phyloP scores from a whole-genome alignment of 2,113 vertebrate species.

The Semnornis frantzii region DNA sequence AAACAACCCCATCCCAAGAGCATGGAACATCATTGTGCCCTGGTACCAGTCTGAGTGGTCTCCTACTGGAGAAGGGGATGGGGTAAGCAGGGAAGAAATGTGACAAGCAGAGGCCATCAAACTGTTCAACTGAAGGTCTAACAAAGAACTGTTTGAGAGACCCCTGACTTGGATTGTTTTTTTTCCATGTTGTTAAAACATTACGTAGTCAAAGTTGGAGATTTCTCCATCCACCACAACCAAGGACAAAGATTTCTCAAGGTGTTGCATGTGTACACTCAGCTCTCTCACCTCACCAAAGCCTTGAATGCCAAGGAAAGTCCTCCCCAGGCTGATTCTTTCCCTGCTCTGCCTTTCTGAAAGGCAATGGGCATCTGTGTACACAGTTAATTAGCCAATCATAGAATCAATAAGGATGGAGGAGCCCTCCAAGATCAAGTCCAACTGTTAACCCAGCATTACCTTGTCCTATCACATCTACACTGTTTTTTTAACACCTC shows the following conservation, averaged over 20 bases:
- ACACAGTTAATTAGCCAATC: too few relatives aligned
- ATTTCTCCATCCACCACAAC: neutral
- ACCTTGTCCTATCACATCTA: too few relatives aligned
- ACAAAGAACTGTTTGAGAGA: neutral
- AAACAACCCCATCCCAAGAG: constrained; percentile 11
- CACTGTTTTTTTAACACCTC: too few relatives aligned
- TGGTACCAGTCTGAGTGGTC: neutral
- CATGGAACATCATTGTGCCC: neutral
- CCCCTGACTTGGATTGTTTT: neutral
- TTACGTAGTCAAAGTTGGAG: neutral
- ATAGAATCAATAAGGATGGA: too few relatives aligned
- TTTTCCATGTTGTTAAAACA: neutral
- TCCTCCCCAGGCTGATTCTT: neutral
- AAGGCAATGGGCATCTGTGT: neutral
- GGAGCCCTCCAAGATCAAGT: too few relatives aligned
- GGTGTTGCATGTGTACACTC: rapidly evolving
- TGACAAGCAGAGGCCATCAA: neutral
- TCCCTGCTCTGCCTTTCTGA: neutral
- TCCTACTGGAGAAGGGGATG: neutral
- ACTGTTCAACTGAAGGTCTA: neutral
- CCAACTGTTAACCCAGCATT: too few relatives aligned
- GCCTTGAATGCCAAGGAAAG: neutral
- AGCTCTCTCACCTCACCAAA: neutral
- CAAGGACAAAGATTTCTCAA: neutral
- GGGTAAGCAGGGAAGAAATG: neutral